These are phyloP conservation scores for Chrysemys picta DNA, from an alignment of 2,113 vertebrate genomes.

Conservation along the genomic window DNA sequence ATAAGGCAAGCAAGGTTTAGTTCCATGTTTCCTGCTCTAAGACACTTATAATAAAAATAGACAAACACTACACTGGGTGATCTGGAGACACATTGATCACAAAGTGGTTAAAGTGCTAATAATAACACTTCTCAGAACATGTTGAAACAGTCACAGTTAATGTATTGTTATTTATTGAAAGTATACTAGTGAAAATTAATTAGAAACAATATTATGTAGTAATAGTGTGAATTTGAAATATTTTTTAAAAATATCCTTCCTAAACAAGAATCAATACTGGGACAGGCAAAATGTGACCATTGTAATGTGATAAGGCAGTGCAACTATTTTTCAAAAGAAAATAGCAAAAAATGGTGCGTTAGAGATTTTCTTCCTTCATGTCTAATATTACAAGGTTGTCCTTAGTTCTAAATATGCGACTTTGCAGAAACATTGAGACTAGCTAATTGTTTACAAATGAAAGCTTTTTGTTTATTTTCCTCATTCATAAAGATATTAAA, in stretches of 20 bases:
- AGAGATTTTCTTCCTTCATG: not conserved
- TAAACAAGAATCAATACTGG: not conserved
- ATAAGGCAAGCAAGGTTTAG: conserved; percentile 14
- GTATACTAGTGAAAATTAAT: not conserved
- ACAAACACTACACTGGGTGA: not conserved
- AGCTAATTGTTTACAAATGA: conserved; percentile 62
- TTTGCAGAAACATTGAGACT: conserved; percentile 8
- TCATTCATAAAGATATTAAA: conserved; percentile 59
- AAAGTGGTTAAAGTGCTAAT: not conserved
- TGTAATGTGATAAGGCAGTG: not conserved
- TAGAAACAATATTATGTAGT: not conserved
- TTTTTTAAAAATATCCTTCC: not conserved
- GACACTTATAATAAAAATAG: not conserved
- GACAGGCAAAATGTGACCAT: not conserved
- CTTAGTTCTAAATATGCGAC: conserved; percentile 30
- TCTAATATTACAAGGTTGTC: conserved; percentile 3
- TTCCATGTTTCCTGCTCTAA: not conserved
- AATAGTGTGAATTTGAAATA: not conserved
- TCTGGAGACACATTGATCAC: not conserved
- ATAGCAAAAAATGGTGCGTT: not conserved
- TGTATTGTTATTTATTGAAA: not conserved
- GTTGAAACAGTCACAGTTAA: not conserved
- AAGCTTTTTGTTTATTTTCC: conserved; percentile 62
- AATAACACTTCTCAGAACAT: not conserved
- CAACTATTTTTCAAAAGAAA: not conserved